Percentiles rank a stretch among this genome's conserved stretches.
Evolutionary conservation across 1,140 invertebrate genomes (phyloP).

Genomic region (Monomorium pharaonis): DNA sequence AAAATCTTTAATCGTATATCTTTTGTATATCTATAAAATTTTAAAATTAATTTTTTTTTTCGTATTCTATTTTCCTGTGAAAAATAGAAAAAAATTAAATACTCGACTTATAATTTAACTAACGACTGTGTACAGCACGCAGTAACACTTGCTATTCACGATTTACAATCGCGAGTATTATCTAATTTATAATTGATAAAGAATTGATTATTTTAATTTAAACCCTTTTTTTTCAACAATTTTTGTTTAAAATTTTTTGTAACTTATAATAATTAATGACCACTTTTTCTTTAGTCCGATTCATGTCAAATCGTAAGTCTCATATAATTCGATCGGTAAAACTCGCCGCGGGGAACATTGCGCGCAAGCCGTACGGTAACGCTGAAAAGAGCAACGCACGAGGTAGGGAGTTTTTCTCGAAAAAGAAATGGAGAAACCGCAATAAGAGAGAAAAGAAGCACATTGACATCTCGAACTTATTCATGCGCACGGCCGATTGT

Average conservation of each 20-base stretch:
- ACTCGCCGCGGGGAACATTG: conserved; percentile 13
- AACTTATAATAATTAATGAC: not conserved
- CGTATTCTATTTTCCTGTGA: not conserved
- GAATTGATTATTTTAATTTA: not conserved
- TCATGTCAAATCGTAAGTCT: not conserved
- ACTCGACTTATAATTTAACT: not conserved
- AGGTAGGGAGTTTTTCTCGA: not conserved
- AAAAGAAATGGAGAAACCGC: not conserved
- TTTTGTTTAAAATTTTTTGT: not conserved
- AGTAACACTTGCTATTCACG: not conserved
- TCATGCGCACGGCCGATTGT: conserved; percentile 35
- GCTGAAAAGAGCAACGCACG: not conserved
- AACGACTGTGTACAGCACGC: not conserved
- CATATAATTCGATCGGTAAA: conserved; percentile 2
- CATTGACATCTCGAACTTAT: conserved; percentile 25
- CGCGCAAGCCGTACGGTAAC: conserved; percentile 1
- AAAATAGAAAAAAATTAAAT: not conserved
- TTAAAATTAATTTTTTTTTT: not conserved
- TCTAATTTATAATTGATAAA: not conserved
- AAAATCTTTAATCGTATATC: not conserved
- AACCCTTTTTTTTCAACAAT: not conserved
- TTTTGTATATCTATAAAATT: not conserved
- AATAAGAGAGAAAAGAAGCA: not conserved
- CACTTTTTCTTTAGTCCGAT: not conserved
- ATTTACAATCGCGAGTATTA: not conserved